phyloP scores from a whole-genome alignment of 2,797 vertebrate species.

The Brachyalestes nurse region DNA sequence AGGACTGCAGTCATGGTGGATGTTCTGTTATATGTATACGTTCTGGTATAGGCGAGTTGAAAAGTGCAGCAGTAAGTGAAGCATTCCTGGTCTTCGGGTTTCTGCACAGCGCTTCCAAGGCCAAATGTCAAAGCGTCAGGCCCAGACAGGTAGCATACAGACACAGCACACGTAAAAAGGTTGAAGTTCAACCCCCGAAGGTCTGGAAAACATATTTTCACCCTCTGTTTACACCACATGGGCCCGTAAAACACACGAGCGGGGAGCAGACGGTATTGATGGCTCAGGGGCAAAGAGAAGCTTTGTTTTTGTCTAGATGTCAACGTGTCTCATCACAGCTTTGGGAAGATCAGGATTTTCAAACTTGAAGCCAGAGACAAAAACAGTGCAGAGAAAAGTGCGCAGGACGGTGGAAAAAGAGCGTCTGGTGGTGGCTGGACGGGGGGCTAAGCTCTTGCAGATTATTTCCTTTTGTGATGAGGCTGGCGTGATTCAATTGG shows the following conservation, averaged over 20 bases:
- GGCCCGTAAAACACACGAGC: constrained; percentile 38
- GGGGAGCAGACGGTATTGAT: background rate
- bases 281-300: constrained; percentile 35
- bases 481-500: constrained; percentile 19
- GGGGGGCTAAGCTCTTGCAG: constrained; percentile 21
- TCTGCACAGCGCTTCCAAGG: constrained; percentile 49
- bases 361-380: background rate
- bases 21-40: background rate
- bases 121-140: constrained; percentile 67
- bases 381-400: constrained; percentile 2
- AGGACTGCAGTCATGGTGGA: background rate
- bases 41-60: constrained; percentile 42
- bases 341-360: constrained; percentile 16
- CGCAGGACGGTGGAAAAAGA: background rate
- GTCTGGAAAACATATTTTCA: constrained; percentile 59
- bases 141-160: constrained; percentile 63
- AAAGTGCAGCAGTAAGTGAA: constrained; percentile 69
- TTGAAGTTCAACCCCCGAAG: constrained; percentile 64
- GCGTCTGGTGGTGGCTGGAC: background rate
- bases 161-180: constrained; percentile 65
- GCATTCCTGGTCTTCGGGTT: constrained; percentile 64
- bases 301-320: constrained; percentile 33
- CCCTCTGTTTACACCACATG: constrained; percentile 56
- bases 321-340: constrained; percentile 7
- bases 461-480: constrained; percentile 32